Conservation (phyloP, 92 coral and sea anemone genomes). For the Phenganax subtilis region DNA sequence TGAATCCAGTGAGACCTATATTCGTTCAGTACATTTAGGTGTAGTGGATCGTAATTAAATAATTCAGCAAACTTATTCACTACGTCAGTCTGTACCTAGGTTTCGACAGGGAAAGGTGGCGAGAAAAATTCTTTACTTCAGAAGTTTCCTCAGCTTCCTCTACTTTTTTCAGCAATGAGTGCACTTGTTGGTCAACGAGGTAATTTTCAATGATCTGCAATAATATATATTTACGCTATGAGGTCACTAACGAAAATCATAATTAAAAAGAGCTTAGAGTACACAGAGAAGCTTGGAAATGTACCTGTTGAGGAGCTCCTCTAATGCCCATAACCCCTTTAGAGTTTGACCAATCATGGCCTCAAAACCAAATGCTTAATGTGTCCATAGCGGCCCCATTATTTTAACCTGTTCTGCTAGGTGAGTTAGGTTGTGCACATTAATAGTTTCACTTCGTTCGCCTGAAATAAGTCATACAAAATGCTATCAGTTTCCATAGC, state of each 20-base stretch:
- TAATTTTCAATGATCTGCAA: conserved; percentile 57
- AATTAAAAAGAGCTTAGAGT: not conserved
- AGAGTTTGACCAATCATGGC: conserved; percentile 56
- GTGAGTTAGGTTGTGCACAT: conserved; percentile 51
- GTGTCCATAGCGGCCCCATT: conserved; percentile 57
- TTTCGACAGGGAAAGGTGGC: conserved; percentile 49
- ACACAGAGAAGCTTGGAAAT: not conserved
- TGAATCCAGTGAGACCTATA: conserved; percentile 49
- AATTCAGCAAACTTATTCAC: too few relatives aligned
- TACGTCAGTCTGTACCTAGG: conserved; percentile 40
- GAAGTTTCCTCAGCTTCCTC: conserved; percentile 27
- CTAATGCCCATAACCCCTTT: conserved; percentile 52
- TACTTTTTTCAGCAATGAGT: conserved; percentile 43
- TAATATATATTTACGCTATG: not conserved
- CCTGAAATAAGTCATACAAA: conserved; percentile 10
- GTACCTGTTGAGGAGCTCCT: conserved; percentile 53
- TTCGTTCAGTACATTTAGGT: not conserved
- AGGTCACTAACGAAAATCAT: not conserved
- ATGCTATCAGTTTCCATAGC: not conserved
- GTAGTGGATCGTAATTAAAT: too few relatives aligned
- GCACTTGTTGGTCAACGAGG: conserved; percentile 45
- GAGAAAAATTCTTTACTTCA: conserved; percentile 47
- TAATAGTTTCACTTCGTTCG: conserved; percentile 54
- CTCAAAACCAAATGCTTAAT: conserved; percentile 58
- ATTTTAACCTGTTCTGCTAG: conserved; percentile 44